Evolutionary conservation across 2,113 vertebrate species (phyloP).

Genomic region (Platichthys flesus): DNA sequence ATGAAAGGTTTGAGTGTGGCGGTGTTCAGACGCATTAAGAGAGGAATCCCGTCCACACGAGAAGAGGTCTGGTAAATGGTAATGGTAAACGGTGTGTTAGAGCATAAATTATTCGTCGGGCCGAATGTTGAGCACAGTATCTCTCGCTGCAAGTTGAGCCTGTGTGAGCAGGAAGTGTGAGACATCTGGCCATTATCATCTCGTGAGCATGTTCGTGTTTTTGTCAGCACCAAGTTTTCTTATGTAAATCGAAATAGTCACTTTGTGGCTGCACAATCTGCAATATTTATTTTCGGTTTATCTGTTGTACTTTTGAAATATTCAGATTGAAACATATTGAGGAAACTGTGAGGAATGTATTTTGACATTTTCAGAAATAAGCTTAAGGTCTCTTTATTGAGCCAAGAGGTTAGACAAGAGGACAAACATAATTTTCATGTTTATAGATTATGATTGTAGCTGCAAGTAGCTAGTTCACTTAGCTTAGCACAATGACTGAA

Average conservation of each 20-base stretch:
- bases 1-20: conserved; percentile 17
- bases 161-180: conserved; percentile 28
- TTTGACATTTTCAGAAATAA: neutral
- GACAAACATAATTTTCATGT: neutral
- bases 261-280: too few relatives aligned
- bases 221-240: neutral
- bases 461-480: too few relatives aligned
- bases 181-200: conserved; percentile 42
- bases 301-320: neutral
- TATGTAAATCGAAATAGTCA: neutral
- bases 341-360: too few relatives aligned
- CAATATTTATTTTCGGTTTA: neutral
- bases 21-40: neutral
- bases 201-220: neutral
- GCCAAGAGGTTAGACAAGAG: neutral
- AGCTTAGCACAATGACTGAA: too few relatives aligned
- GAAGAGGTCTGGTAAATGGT: neutral
- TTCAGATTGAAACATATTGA: neutral
- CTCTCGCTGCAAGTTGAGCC: conserved; percentile 16
- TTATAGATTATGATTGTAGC: too few relatives aligned
- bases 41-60: neutral
- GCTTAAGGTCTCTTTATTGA: neutral
- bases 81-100: neutral
- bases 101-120: conserved; percentile 29
- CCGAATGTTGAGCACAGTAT: conserved; percentile 28